phyloP scores from a whole-genome alignment of 2,888 invertebrate species.

The Macrophya alboannulata region DNA sequence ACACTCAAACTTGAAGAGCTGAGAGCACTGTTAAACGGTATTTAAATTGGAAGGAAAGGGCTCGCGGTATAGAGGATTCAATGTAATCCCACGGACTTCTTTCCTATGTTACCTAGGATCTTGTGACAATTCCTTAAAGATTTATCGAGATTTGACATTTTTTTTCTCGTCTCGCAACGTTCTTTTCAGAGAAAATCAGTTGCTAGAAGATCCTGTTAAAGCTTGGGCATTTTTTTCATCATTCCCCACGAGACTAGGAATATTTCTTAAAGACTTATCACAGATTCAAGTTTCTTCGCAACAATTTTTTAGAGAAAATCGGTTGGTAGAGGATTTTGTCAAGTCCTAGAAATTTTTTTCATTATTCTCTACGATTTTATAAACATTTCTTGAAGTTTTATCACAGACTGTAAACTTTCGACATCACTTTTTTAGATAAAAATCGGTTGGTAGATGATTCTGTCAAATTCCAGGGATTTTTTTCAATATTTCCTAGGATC shows the following conservation, averaged over 20 bases:
- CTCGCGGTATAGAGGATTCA: background rate
- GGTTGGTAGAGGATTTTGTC: background rate
- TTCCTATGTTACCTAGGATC: background rate
- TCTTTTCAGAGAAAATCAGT: background rate
- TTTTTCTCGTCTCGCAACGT: background rate
- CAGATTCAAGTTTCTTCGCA: background rate
- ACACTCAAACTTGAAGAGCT: background rate
- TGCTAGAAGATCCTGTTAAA: background rate
- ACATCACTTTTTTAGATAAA: background rate
- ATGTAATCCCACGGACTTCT: background rate
- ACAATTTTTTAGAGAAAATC: background rate
- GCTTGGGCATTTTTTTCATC: background rate
- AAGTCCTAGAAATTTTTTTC: background rate
- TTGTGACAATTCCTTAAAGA: background rate
- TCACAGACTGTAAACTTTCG: background rate
- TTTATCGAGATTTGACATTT: background rate
- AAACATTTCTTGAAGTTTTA: background rate
- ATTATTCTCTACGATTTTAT: background rate
- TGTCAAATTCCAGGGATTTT: background rate
- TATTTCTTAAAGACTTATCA: background rate
- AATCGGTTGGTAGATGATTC: background rate
- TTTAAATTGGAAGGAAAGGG: constrained; percentile 1
- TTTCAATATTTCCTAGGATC: background rate
- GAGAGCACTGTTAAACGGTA: background rate
- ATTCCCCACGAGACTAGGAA: background rate